Percentiles rank a stretch among this genome's conserved stretches.
Conservation (phyloP, 2,113 vertebrate species). For the Amazona vittata region DNA sequence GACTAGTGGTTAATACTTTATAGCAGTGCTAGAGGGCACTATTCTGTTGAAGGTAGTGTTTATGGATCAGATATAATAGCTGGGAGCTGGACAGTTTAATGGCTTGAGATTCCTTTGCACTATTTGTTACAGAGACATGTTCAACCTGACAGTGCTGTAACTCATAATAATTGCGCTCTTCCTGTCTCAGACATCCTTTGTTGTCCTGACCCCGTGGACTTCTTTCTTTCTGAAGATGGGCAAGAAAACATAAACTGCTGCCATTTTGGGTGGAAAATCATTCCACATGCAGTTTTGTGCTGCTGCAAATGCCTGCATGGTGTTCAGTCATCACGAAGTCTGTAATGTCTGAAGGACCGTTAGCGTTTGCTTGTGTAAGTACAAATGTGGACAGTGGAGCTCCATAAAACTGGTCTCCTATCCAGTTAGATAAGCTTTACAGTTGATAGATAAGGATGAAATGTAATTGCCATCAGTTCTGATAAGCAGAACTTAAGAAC, state of each 20-base stretch:
- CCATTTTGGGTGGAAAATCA: background rate
- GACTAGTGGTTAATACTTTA: slow-evolving; percentile 19
- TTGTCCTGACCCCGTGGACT: background rate
- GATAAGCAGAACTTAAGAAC: background rate
- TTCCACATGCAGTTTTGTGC: background rate
- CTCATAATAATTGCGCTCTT: background rate
- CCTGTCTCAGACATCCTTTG: background rate
- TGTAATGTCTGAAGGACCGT: background rate
- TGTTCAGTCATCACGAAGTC: background rate
- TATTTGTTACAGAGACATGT: background rate
- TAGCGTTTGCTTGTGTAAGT: background rate
- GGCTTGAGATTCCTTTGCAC: slow-evolving; percentile 17
- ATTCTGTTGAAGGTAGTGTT: slow-evolving; percentile 27
- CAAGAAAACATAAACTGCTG: background rate
- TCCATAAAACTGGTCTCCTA: background rate
- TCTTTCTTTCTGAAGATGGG: background rate
- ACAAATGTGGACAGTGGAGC: background rate
- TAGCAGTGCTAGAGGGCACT: slow-evolving; percentile 59
- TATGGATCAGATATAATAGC: slow-evolving; percentile 42
- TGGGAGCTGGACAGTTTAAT: slow-evolving; percentile 31
- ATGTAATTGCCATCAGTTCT: background rate
- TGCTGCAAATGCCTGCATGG: background rate
- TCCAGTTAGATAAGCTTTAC: background rate
- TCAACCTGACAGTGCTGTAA: slow-evolving; percentile 13
- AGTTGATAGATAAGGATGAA: background rate